Evolutionary conservation across 92 coral and sea anemone species (phyloP).

Genomic region (Umimayanthus kanabou): DNA sequence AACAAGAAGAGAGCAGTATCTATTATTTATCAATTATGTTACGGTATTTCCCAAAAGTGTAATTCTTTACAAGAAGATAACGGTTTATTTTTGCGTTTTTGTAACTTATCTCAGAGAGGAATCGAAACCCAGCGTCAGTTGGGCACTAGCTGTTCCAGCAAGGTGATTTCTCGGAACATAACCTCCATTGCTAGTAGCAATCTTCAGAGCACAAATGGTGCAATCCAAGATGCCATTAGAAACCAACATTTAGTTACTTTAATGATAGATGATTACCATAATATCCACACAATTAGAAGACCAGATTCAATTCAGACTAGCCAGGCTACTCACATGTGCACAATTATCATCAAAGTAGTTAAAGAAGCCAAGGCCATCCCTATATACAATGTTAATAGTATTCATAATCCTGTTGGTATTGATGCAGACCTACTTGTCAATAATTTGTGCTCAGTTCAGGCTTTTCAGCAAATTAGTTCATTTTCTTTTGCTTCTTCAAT

Average conservation of each 20-base stretch:
- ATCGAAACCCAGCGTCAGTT: conserved; percentile 26
- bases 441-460: conserved; percentile 28
- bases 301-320: neutral
- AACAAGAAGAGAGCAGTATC: conserved; percentile 23
- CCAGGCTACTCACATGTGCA: conserved; percentile 11
- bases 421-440: conserved; percentile 35
- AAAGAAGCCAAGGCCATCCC: conserved; percentile 50
- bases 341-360: conserved; percentile 36
- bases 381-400: neutral
- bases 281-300: neutral
- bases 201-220: neutral
- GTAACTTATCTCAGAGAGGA: conserved; percentile 19
- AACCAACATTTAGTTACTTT: neutral
- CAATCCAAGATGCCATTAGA: neutral
- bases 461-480: conserved; percentile 7
- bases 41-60: neutral
- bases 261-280: conserved; percentile 40
- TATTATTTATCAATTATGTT: conserved; percentile 33
- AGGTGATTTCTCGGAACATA: conserved; percentile 6
- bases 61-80: conserved; percentile 36
- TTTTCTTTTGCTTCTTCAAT: conserved; percentile 9
- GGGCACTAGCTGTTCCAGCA: conserved; percentile 17
- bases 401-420: conserved; percentile 49
- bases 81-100: conserved; percentile 31
- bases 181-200: neutral